Evolutionary conservation across 2,113 vertebrate species (phyloP).

Genomic region (Glareola pratincola): DNA sequence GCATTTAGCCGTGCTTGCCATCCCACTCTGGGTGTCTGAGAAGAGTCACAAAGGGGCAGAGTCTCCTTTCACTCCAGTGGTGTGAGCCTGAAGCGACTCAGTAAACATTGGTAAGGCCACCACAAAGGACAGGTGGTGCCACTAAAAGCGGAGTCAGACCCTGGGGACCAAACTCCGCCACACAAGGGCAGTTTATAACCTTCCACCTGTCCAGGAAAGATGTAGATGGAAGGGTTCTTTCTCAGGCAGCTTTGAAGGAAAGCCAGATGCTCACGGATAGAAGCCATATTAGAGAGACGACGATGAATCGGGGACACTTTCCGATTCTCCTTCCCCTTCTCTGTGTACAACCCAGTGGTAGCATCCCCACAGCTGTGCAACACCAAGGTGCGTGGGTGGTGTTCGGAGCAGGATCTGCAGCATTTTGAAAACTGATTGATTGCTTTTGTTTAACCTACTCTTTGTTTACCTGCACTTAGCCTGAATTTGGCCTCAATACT

Average conservation of each 20-base stretch:
- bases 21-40: neutral
- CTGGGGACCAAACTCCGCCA: fast-evolving
- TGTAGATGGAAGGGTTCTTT: neutral
- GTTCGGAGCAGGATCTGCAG: neutral
- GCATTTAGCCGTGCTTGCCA: neutral
- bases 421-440: neutral
- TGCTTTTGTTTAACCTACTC: neutral
- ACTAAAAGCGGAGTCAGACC: neutral
- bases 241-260: neutral
- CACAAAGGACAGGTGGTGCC: neutral
- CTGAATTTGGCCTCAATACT: neutral
- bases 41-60: neutral
- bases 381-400: fast-evolving
- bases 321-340: neutral
- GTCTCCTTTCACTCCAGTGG: neutral
- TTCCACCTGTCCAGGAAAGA: neutral
- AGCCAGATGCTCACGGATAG: neutral
- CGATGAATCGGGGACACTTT: fast-evolving
- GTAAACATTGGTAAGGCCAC: fast-evolving
- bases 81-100: neutral
- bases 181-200: neutral
- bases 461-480: neutral
- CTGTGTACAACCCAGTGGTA: neutral
- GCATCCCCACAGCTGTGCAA: fast-evolving
- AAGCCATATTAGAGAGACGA: neutral